These are phyloP conservation scores for Cariama cristata DNA, from an alignment of 2,113 vertebrate species.

Conservation along the genomic window DNA sequence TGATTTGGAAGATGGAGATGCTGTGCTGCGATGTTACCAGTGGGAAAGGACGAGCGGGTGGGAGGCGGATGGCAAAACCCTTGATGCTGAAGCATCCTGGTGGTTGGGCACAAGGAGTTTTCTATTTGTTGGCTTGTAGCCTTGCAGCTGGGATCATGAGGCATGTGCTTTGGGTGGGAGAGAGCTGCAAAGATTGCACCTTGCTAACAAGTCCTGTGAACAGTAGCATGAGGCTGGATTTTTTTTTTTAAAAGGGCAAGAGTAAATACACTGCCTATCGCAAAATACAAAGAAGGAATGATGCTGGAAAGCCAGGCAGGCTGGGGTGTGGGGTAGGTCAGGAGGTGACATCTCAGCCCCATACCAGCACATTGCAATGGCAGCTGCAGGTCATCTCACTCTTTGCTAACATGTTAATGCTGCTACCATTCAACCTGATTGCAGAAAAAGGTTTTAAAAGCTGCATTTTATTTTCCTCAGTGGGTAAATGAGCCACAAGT, in stretches of 20 bases:
- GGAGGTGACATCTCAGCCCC: background rate
- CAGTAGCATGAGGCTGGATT: background rate
- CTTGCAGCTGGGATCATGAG: fast-evolving
- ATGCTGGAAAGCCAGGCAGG: background rate
- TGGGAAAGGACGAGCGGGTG: background rate
- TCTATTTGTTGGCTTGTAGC: background rate
- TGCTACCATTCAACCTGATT: background rate
- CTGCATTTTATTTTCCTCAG: background rate
- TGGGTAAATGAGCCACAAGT: background rate
- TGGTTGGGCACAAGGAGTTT: background rate
- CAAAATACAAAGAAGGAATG: background rate
- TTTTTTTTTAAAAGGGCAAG: background rate
- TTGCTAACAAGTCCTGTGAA: background rate
- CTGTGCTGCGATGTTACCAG: background rate
- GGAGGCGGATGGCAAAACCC: background rate
- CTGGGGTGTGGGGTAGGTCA: fast-evolving
- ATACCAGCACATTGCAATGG: fast-evolving
- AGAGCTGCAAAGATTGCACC: background rate
- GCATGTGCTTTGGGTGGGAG: fast-evolving
- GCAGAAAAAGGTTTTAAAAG: background rate
- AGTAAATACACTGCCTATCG: background rate
- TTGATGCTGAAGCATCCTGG: background rate
- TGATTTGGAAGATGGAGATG: background rate
- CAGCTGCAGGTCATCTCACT: background rate
- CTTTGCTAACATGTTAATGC: background rate